These are phyloP conservation scores for Catostomus latipinnis DNA, from an alignment of 2,797 vertebrate species.

Conservation along the genomic window DNA sequence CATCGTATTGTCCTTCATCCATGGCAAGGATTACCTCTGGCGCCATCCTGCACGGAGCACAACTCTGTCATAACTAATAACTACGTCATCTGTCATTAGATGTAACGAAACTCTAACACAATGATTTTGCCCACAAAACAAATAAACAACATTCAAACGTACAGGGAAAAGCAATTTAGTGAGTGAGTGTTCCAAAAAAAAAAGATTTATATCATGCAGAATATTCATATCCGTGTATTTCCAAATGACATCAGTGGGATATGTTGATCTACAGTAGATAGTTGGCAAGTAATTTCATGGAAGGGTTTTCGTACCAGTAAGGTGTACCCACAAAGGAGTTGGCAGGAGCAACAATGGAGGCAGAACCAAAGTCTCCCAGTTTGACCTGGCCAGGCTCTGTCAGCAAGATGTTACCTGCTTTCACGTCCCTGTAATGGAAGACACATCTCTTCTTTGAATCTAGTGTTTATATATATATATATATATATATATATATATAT, in stretches of 20 bases:
- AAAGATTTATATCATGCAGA: neutral
- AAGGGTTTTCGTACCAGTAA: constrained; percentile 82
- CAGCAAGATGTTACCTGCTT: constrained; percentile 93
- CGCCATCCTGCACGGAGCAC: constrained; percentile 84
- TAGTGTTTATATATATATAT: too few species aligned
- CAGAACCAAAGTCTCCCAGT: constrained; percentile 92
- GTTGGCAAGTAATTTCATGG: neutral
- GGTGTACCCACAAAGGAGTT: constrained; percentile 95
- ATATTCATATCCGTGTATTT: neutral
- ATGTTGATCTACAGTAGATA: neutral
- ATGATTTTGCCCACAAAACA: too few species aligned
- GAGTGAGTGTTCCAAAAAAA: neutral
- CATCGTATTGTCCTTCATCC: constrained; percentile 94
- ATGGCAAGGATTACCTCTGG: constrained; percentile 94
- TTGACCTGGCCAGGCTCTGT: constrained; percentile 94
- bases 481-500: too few species aligned
- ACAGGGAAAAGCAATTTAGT: too few species aligned
- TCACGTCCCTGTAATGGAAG: constrained; percentile 83
- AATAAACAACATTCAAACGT: too few species aligned
- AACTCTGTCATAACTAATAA: too few species aligned
- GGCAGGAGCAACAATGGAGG: constrained; percentile 89
- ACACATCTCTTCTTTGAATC: neutral
- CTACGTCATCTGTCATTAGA: too few species aligned
- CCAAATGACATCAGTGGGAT: too few species aligned
- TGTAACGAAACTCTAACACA: too few species aligned